These are phyloP conservation scores for Prunella himalayana DNA, from an alignment of 2,113 vertebrate genomes.

Conservation along the genomic window DNA sequence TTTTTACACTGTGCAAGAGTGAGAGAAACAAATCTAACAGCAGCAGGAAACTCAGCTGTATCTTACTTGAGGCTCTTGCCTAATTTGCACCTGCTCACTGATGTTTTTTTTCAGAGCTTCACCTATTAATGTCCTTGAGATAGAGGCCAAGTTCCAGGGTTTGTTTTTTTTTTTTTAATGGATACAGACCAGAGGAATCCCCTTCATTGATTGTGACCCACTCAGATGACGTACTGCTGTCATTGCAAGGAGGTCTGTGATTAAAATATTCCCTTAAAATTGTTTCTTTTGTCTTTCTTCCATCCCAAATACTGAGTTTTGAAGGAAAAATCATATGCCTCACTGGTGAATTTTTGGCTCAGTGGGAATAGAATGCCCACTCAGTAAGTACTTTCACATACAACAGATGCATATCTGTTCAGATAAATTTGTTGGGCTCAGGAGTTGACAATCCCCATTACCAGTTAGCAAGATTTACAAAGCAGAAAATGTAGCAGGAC, in stretches of 20 bases:
- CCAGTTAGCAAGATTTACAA: neutral
- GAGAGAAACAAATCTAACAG: neutral
- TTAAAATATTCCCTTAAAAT: neutral
- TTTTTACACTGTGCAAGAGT: neutral
- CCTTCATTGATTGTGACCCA: neutral
- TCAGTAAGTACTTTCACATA: neutral
- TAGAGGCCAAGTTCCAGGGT: neutral
- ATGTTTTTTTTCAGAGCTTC: neutral
- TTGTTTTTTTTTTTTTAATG: neutral
- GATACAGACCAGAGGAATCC: neutral
- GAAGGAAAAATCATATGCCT: neutral
- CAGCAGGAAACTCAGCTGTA: neutral
- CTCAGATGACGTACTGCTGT: neutral
- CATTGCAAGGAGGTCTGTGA: neutral
- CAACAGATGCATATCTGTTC: neutral
- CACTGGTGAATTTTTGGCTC: neutral
- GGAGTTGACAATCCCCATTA: neutral
- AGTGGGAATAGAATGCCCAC: neutral
- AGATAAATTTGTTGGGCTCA: neutral
- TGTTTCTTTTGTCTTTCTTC: neutral
- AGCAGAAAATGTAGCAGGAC: neutral
- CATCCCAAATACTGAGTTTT: neutral
- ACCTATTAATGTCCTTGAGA: neutral
- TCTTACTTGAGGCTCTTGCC: neutral
- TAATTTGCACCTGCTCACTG: neutral